Conservation (phyloP, 2,113 vertebrate genomes). For the Trematocara variabile region DNA sequence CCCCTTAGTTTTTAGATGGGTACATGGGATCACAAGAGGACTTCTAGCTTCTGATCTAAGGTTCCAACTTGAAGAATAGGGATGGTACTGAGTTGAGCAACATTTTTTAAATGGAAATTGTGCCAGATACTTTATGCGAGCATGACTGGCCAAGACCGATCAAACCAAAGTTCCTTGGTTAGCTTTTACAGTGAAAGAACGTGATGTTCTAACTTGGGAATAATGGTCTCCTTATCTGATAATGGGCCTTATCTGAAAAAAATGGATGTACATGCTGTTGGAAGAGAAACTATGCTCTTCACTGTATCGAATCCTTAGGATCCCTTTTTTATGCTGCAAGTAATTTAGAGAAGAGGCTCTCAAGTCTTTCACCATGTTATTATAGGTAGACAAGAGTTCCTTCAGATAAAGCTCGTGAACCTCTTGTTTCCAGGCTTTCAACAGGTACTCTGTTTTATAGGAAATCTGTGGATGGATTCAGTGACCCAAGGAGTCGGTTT, state of each 20-base stretch:
- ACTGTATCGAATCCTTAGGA: background rate
- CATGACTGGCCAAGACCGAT: background rate
- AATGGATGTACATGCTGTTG: background rate
- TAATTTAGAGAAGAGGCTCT: background rate
- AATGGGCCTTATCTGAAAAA: background rate
- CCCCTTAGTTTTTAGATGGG: background rate
- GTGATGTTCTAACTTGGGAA: background rate
- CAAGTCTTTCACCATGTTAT: background rate
- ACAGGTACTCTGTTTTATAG: background rate
- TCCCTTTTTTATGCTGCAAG: background rate
- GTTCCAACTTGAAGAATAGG: background rate
- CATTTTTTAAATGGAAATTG: background rate
- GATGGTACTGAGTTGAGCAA: background rate
- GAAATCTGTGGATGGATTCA: background rate
- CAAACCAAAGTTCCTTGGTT: background rate
- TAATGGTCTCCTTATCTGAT: background rate
- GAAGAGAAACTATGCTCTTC: background rate
- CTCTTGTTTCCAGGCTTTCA: background rate
- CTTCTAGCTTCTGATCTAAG: background rate
- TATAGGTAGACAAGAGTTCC: background rate
- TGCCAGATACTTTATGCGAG: background rate
- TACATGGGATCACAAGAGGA: background rate
- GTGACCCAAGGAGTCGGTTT: background rate
- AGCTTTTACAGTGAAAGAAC: background rate
- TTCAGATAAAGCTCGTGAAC: background rate